Conservation (phyloP, 2,888 invertebrate genomes). For the Trachelus troglodyta region DNA sequence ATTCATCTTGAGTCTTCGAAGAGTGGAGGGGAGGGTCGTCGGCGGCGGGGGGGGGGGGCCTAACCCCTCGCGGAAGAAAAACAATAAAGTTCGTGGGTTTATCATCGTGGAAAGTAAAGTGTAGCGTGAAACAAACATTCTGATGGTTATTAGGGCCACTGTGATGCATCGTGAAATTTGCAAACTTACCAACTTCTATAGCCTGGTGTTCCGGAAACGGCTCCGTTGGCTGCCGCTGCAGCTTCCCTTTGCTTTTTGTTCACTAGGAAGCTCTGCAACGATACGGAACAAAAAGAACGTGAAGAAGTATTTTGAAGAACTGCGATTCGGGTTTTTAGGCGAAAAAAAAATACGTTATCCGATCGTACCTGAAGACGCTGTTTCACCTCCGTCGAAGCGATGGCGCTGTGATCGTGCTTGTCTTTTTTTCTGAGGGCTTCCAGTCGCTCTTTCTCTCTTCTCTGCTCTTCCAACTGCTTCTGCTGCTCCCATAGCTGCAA, state of each 20-base stretch:
- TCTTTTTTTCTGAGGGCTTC: constrained; percentile 92
- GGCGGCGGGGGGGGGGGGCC: no score
- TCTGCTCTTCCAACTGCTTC: constrained; percentile 83
- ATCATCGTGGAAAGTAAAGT: constrained; percentile 2
- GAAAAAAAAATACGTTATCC: not conserved
- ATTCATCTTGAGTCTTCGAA: not conserved
- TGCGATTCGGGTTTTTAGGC: not conserved
- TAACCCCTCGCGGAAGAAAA: not conserved
- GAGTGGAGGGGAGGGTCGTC: no score
- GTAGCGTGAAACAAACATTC: not conserved
- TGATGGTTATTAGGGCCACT: not conserved
- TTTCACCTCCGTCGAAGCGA: constrained; percentile 96
- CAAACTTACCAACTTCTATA: constrained; percentile 81
- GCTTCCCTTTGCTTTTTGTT: constrained; percentile 85
- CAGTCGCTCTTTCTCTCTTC: constrained; percentile 83
- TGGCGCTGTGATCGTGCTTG: constrained; percentile 94
- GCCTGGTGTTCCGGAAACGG: constrained; percentile 75
- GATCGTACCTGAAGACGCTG: constrained; percentile 85
- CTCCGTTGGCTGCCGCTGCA: constrained; percentile 74
- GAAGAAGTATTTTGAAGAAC: not conserved
- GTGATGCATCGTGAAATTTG: not conserved
- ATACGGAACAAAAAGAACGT: constrained; percentile 14
- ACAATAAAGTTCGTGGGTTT: not conserved
- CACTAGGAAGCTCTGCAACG: constrained; percentile 79
- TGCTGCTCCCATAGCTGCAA: constrained; percentile 92